Evolutionary conservation across 2,113 vertebrate genomes (phyloP).

Genomic region (Pomatostomus ruficeps): DNA sequence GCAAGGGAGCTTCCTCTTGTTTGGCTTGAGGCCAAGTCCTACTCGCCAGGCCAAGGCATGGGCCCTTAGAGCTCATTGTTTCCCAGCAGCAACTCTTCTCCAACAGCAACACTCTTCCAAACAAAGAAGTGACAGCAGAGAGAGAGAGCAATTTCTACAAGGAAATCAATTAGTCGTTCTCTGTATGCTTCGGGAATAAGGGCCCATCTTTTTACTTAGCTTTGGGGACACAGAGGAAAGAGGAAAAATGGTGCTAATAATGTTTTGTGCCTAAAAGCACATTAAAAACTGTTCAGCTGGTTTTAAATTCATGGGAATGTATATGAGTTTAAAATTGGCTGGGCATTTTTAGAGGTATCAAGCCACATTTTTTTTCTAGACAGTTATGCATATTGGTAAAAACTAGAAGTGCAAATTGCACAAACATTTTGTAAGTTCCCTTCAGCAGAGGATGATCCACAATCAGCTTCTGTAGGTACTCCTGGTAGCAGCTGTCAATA

Average conservation of each 20-base stretch:
- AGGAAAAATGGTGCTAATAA: background rate
- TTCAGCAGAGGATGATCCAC: background rate
- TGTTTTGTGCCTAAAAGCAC: background rate
- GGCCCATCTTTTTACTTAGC: background rate
- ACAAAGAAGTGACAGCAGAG: background rate
- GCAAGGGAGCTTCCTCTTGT: background rate
- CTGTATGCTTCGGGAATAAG: accelerated
- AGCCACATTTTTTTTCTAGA: background rate
- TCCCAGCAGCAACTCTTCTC: background rate
- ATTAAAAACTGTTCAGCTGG: background rate
- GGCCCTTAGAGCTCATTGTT: background rate
- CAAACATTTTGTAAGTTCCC: background rate
- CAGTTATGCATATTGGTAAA: background rate
- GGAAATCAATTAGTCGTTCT: background rate
- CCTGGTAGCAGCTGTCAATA: background rate
- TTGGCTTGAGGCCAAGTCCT: background rate
- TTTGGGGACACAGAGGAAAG: background rate
- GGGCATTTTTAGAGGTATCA: background rate
- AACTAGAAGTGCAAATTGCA: background rate
- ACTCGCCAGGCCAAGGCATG: background rate
- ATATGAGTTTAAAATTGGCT: background rate
- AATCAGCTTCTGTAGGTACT: background rate
- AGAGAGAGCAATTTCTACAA: background rate
- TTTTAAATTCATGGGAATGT: background rate
- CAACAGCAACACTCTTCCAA: background rate